These are phyloP conservation scores for Corythucha ciliata DNA, from an alignment of 2,888 invertebrate species.

Conservation along the genomic window DNA sequence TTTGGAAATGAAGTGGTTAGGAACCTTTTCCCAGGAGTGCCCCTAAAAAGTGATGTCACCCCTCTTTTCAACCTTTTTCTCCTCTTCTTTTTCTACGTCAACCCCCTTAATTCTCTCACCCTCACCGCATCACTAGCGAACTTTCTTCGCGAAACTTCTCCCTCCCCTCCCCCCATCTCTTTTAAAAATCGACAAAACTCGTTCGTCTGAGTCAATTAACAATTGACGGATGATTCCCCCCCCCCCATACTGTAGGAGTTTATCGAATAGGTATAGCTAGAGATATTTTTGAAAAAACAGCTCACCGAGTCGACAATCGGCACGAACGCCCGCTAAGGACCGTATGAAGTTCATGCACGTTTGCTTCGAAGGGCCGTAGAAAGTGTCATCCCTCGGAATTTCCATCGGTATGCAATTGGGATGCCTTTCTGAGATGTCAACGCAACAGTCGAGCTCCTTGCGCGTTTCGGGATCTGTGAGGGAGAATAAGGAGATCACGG, in stretches of 20 bases:
- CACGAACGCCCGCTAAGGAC: conserved; percentile 61
- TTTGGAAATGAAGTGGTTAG: conserved; percentile 35
- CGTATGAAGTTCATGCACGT: conserved; percentile 73
- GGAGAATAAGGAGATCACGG: background rate
- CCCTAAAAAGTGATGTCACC: too few species aligned
- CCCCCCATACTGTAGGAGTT: background rate
- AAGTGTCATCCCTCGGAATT: conserved; percentile 52
- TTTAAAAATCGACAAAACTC: too few species aligned
- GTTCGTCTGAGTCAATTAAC: background rate
- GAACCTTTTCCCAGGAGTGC: too few species aligned
- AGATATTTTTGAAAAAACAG: background rate
- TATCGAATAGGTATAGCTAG: background rate
- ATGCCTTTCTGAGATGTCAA: conserved; percentile 54
- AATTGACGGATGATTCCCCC: background rate
- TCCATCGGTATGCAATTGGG: conserved; percentile 65
- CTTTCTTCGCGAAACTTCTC: too few species aligned
- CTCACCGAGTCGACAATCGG: conserved; percentile 50
- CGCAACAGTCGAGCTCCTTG: conserved; percentile 61
- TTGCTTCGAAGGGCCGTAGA: conserved; percentile 51
- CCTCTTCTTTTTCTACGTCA: too few species aligned
- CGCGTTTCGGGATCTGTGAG: conserved; percentile 33
- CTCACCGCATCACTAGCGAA: too few species aligned
- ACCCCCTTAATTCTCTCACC: too few species aligned
- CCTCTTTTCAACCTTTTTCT: too few species aligned
- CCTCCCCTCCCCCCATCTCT: too few species aligned